These are phyloP conservation scores for Paralichthys olivaceus DNA, from an alignment of 2,113 vertebrate genomes.

Conservation along the genomic window DNA sequence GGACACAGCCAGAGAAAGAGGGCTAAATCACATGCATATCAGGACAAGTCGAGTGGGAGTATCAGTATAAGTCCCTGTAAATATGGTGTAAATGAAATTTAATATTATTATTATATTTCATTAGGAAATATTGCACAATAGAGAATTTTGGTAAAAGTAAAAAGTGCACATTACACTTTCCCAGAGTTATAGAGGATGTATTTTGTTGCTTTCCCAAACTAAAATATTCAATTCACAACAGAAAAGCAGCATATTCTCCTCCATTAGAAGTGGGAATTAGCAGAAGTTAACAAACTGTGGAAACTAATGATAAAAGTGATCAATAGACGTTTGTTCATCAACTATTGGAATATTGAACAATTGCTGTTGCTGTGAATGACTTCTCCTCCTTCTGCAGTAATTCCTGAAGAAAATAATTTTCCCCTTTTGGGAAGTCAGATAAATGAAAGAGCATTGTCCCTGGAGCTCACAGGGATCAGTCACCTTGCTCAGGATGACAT, in stretches of 20 bases:
- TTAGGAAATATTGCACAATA: too few species aligned
- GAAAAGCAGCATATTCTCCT: background rate
- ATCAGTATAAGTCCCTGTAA: background rate
- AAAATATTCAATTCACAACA: too few species aligned
- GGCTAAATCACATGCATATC: too few species aligned
- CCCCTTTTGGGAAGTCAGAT: background rate
- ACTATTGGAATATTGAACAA: background rate
- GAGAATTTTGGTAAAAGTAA: background rate
- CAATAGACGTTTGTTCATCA: background rate
- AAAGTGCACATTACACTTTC: background rate
- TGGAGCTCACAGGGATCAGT: conserved; percentile 1
- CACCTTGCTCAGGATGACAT: conserved; percentile 3
- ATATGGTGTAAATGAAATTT: background rate
- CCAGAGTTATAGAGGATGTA: background rate
- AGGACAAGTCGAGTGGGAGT: background rate
- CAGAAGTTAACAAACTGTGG: too few species aligned
- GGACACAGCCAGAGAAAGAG: background rate
- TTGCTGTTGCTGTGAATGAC: background rate
- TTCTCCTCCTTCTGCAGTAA: background rate
- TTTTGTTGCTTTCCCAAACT: too few species aligned
- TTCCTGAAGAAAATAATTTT: background rate
- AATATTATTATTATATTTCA: too few species aligned
- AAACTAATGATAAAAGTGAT: background rate
- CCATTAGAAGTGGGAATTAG: background rate
- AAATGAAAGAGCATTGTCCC: background rate